phyloP scores from a whole-genome alignment of 2,113 vertebrate genomes.

The Pseudorectes ferrugineus region DNA sequence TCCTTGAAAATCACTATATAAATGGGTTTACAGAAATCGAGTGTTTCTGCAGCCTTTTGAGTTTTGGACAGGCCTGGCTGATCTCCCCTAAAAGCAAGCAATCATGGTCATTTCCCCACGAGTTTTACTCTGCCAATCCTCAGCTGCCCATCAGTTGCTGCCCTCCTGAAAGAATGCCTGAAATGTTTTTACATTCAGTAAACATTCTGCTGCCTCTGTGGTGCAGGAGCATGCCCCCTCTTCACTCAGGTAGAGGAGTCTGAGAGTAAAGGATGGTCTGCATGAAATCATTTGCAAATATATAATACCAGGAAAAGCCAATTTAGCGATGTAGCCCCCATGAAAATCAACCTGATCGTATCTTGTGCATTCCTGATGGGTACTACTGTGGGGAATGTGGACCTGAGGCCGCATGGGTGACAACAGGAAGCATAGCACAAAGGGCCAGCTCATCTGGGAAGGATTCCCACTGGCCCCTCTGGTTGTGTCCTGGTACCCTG shows the following conservation, averaged over 20 bases:
- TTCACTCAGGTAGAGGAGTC: neutral
- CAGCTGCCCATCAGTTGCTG: neutral
- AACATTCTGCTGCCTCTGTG: neutral
- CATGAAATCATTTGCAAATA: neutral
- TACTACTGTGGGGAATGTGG: rapidly evolving
- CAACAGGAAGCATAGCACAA: rapidly evolving
- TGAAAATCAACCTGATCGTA: neutral
- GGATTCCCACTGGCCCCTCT: neutral
- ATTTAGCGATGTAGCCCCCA: rapidly evolving
- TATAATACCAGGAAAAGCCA: neutral
- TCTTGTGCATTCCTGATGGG: neutral
- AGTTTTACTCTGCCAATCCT: neutral
- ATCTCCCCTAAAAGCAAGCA: neutral
- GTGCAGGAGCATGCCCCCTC: rapidly evolving
- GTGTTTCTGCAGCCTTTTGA: neutral
- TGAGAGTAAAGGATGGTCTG: neutral
- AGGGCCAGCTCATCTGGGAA: neutral
- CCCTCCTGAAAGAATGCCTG: neutral
- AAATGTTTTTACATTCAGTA: neutral
- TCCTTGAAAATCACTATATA: neutral
- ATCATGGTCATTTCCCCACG: neutral
- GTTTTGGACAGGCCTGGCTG: neutral
- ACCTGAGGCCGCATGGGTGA: neutral
- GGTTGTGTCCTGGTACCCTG: neutral
- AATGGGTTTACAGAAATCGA: neutral